Evolutionary conservation across 2,113 vertebrate species (phyloP), one percentile per base, ranked within the genome.

Genomic region (Silurus asotus): DNA sequence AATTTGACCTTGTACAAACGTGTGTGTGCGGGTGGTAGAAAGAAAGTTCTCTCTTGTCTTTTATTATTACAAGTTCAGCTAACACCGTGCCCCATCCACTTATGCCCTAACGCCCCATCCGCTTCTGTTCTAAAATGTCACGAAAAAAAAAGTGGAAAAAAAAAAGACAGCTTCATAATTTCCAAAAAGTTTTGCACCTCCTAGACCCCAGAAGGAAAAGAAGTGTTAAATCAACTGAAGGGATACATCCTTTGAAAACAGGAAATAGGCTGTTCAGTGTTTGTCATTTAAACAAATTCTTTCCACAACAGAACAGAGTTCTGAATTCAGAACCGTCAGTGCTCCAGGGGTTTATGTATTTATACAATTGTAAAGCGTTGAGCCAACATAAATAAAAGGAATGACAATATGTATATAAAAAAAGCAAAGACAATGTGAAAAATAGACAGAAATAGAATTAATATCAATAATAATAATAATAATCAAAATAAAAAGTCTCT

Each of bases 361-460:
- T 74, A 81, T 58, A 37, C 37, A 37, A 1, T 37, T 37, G 37
- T 1, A 51, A 74, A 61, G 59, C 45, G 67, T 56, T 48, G n/a
- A 84, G 64, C 59, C 53, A 81, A 86, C 87, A 84, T 88, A 90
- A 91, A 94, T 91, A 95, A 96, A 94, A 95, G 96, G 96, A 97
- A 96, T 96, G 95, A 96, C 94, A 59, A 37, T 79, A 94, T 94
- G 37, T 37, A 37, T 37, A 37, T 88, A 65, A 83, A 91, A 91
- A 90, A 81, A 84, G 84, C 88, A 89, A 93, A 91, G 37, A 37
- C 37, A 37, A 89, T 92, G 84, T 85, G 59, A 45, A 19, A 61
- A 86, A 84, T 76, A 86, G 59, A 89, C 87, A 90, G 93, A 90
- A 91, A 90, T 81, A 84, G 75, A 86, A 85, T 86, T 88, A 90